Percentiles rank a stretch among this genome's conserved stretches.
Conservation (phyloP, 2,888 invertebrate genomes). For the Agelastica alni region DNA sequence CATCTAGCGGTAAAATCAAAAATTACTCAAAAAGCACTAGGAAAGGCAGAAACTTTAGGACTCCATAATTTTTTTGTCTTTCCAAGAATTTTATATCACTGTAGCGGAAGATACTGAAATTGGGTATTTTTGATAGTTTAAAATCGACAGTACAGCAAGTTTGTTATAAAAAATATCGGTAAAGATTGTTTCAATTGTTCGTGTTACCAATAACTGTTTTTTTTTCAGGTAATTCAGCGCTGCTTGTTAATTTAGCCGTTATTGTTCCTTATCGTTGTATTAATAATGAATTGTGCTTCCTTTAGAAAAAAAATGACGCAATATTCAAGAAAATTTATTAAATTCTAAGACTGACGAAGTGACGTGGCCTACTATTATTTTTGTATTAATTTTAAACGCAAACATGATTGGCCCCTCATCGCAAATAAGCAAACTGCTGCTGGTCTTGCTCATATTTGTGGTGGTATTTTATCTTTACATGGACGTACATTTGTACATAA, state of each 20-base stretch:
- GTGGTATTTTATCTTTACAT: constrained; percentile 70
- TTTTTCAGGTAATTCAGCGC: constrained; percentile 15
- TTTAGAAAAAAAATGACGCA: constrained; percentile 10
- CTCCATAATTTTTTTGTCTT: no score
- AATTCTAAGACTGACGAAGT: constrained; percentile 17
- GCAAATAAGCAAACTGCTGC: constrained; percentile 71
- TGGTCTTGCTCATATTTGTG: constrained; percentile 62
- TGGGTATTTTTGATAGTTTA: no score
- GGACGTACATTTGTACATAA: constrained; percentile 72
- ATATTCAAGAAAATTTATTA: constrained; percentile 5
- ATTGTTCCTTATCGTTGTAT: background rate
- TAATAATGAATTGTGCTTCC: constrained; percentile 7
- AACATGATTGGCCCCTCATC: constrained; percentile 74
- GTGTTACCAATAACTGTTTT: constrained; percentile 4
- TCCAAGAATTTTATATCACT: no score
- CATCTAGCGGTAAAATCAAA: no score
- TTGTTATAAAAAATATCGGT: no score
- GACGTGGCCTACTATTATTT: constrained; percentile 12
- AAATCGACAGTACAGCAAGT: background rate
- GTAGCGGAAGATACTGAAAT: no score
- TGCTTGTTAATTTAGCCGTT: background rate
- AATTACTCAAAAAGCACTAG: no score
- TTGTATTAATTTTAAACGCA: background rate
- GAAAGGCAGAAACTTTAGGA: no score
- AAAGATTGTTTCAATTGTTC: no score